Base-by-base conservation (phyloP, 2,888 invertebrate species). In the Lymantria dispar region DNA sequence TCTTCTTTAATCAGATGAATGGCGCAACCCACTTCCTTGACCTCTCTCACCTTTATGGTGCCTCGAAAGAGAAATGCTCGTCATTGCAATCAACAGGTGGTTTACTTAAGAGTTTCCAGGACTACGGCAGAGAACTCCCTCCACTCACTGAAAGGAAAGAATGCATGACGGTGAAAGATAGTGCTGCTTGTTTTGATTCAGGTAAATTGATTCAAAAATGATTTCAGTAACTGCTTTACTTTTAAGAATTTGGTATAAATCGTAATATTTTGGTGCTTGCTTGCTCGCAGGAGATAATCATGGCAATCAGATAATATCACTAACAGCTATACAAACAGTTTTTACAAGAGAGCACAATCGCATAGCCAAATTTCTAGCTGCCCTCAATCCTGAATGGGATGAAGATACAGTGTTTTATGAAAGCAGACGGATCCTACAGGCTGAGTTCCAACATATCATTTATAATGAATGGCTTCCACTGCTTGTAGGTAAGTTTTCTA, bases 301-400 rank as follows among this genome's bases (percentile, higher is more conserved):
- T 56, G 94, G 94, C 0, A 96, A 97, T 83, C 96, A 96, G 78
- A 94, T 96, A 65, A 94, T 96, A 8, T 95, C 95, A 0, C 85
- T 97, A 42, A 94, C 95, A 0, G 92, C 94, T 0, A 71, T 96
- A 0, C 97, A 97, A 62, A 94, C 94, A 0, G 70, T 97, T 8
- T 94, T 96, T 74, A 92, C 95, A 13, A 91, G 97, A 31, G 97
- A 97, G 70, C 97, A 97, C 78, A 97, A 97, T 80, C 93, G 96
- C 0, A 73, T 97, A 0, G 96, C 96, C 0, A 81, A 83, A 1
- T 90, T 88, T 3, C 77, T 97, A 29, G 69, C 87, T 0, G 73
- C 83, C 2, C 64, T 96, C 8, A 97, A 98, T 88, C 95, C 96
- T 0, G 92, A 92, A 43, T 96, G 96, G 94, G 87, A 91, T 31